Conservation (phyloP, 2,797 vertebrate species). For the Numenius phaeopus region DNA sequence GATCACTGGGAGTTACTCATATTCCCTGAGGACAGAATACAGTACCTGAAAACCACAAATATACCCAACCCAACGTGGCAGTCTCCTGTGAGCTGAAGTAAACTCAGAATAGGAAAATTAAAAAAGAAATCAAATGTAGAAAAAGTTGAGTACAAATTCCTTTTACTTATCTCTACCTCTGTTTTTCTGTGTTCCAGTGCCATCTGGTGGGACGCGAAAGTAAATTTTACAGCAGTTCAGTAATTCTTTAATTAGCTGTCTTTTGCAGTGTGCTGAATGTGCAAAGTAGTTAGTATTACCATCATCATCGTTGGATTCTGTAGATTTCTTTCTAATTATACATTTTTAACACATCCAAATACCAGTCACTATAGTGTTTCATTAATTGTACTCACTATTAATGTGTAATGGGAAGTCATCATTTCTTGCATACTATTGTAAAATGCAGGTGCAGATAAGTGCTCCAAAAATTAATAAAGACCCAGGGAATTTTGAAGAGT, state of each 20-base stretch:
- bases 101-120: neutral
- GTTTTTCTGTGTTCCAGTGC: constrained; percentile 7
- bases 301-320: fast-evolving
- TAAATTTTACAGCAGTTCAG: neutral
- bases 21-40: neutral
- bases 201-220: constrained; percentile 50
- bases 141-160: neutral
- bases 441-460: neutral
- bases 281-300: neutral
- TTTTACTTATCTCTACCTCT: neutral
- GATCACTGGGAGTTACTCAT: neutral
- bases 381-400: neutral
- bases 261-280: neutral
- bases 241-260: neutral
- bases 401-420: neutral
- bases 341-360: neutral
- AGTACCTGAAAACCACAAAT: neutral
- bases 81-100: neutral
- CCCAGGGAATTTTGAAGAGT: neutral
- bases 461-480: neutral
- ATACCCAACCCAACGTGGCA: fast-evolving
- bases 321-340: neutral
- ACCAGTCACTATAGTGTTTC: neutral
- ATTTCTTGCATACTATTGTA: neutral
- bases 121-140: neutral